Evolutionary conservation across 2,113 vertebrate species (phyloP), one percentile per base, ranked within the genome.

Genomic region (Esox niger): DNA sequence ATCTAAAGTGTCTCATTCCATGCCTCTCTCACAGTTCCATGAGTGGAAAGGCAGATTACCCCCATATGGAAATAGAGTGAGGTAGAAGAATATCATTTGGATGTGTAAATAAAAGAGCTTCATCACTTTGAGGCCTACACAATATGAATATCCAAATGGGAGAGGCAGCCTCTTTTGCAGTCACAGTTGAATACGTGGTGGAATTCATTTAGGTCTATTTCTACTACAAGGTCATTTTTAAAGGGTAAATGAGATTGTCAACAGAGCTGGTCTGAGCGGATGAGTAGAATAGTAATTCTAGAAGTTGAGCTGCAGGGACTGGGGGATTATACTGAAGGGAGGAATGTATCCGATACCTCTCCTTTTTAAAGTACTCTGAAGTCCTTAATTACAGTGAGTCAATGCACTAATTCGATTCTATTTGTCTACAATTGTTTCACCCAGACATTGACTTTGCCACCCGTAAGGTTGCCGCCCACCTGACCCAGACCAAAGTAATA

Each of bases 371-470:
- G n/a, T n/a, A n/a, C n/a, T n/a, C n/a, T n/a, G n/a, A n/a, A n/a
- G n/a, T n/a, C n/a, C n/a, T n/a, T n/a, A n/a, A n/a, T n/a, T n/a
- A n/a, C n/a, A n/a, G n/a, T n/a, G n/a, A n/a, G n/a, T n/a, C n/a
- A n/a, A n/a, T n/a, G n/a, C n/a, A n/a, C n/a, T n/a, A n/a, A n/a
- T n/a, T n/a, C n/a, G n/a, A n/a, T n/a, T n/a, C n/a, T n/a, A n/a
- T n/a, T n/a, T n/a, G 27, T 57, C 26, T 57, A 27, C 17, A 57
- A 57, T 2, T 29, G 27, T 61, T 21, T 57, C 6, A 26, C 30
- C 27, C 89, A 99, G 97, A 89, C 70, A 97, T 98, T 27, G 96
- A 98, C 90, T 96, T 98, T 83, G 95, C 96, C 26, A 98, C 95
- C 79, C 92, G 97, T 56, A 98, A 97, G 89, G 94, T 99, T 15